Evolutionary conservation across 92 coral and sea anemone genomes (phyloP).

Genomic region (Montipora capitata): DNA sequence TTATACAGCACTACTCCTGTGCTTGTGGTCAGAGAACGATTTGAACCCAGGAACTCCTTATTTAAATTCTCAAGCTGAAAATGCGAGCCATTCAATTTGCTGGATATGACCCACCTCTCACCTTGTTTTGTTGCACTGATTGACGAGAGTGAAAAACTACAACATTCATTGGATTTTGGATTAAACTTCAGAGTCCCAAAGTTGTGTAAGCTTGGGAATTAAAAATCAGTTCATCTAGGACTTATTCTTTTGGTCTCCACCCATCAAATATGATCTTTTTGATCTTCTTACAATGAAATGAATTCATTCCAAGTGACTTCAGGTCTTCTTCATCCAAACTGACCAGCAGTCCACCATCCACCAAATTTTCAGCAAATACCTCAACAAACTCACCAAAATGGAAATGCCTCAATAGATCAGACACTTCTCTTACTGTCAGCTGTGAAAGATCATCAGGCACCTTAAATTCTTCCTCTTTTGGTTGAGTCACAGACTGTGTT

Average conservation of each 20-base stretch:
- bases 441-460: conserved; percentile 55
- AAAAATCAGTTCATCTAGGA: not conserved
- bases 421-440: conserved; percentile 81
- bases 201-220: not conserved
- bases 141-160: no score
- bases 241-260: conserved; percentile 89
- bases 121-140: no score
- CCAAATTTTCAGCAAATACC: conserved; percentile 74
- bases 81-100: no score
- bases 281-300: conserved; percentile 90
- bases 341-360: conserved; percentile 90
- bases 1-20: no score
- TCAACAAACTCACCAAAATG: conserved; percentile 75
- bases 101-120: no score
- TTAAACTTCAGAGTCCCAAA: no score
- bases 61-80: no score
- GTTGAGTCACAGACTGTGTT: conserved; percentile 8
- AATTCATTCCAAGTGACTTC: conserved; percentile 84
- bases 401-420: conserved; percentile 81
- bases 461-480: not conserved
- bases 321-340: conserved; percentile 79
- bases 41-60: no score
- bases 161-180: no score
- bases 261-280: conserved; percentile 76
- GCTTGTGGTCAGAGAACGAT: no score